Evolutionary conservation across 2,113 vertebrate genomes (phyloP).

Genomic region (Bubo blakistoni): DNA sequence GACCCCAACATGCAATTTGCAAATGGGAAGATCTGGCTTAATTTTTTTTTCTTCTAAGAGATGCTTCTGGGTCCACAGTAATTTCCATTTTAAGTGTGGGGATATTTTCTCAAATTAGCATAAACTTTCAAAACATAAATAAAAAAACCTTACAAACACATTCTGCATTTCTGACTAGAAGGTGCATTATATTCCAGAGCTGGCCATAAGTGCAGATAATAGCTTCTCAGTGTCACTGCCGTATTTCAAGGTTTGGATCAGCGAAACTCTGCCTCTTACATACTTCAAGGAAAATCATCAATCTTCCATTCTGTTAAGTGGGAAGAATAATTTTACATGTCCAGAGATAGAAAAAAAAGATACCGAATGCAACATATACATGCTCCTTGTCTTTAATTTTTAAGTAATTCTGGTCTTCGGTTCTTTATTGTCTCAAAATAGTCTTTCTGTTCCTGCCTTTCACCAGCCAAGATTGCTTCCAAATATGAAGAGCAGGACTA

Average conservation of each 20-base stretch:
- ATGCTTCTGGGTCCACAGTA: neutral
- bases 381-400: neutral
- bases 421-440: neutral
- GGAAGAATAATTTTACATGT: neutral
- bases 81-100: neutral
- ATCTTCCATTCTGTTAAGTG: neutral
- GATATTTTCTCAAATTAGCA: neutral
- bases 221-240: neutral
- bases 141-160: neutral
- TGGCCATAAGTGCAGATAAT: neutral
- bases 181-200: neutral
- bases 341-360: neutral
- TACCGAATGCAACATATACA: neutral
- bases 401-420: neutral
- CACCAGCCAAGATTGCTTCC: conserved; percentile 7
- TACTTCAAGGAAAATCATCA: neutral
- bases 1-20: neutral
- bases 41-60: neutral
- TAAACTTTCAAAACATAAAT: neutral
- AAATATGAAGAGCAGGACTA: conserved; percentile 34
- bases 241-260: neutral
- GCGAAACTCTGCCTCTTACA: neutral
- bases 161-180: neutral
- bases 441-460: neutral
- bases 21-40: neutral